Evolutionary conservation across 2,888 invertebrate genomes (phyloP).

Genomic region (Ichneumoninae sp.): DNA sequence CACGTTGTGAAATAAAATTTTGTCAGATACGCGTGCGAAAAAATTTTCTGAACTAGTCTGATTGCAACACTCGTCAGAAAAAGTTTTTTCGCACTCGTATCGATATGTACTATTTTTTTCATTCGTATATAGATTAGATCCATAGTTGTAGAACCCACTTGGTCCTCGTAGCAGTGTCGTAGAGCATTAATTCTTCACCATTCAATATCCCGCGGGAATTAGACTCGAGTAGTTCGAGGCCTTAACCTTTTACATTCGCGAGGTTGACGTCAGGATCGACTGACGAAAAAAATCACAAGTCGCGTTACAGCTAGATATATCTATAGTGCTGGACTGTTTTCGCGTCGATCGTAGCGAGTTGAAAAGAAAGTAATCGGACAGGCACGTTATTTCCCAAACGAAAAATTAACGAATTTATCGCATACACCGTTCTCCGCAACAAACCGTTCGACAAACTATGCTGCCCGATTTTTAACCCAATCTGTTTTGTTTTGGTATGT

Average conservation of each 20-base stretch:
- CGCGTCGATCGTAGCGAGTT: neutral
- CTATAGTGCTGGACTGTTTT: neutral
- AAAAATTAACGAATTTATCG: neutral
- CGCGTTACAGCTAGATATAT: neutral
- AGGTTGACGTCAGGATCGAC: constrained; percentile 24
- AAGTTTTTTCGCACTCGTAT: too few relatives aligned
- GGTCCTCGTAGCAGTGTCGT: constrained; percentile 10
- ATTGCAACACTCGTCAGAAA: too few relatives aligned
- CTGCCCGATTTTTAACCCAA: constrained; percentile 55
- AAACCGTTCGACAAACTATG: constrained; percentile 4
- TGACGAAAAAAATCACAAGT: constrained; percentile 24
- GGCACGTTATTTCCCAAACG: neutral
- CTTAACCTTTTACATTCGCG: constrained; percentile 18
- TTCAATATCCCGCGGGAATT: constrained; percentile 25
- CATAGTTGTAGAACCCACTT: constrained; percentile 10
- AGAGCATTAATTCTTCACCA: constrained; percentile 19
- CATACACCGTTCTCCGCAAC: constrained; percentile 12
- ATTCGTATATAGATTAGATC: neutral
- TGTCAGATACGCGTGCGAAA: too few relatives aligned
- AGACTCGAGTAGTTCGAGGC: constrained; percentile 8
- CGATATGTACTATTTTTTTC: neutral
- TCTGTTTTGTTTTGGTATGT: constrained; percentile 76
- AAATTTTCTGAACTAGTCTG: too few relatives aligned
- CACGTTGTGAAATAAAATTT: too few relatives aligned
- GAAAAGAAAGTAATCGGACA: neutral